Percentiles rank a stretch among this genome's conserved stretches.
Evolutionary conservation across 2,888 invertebrate genomes (phyloP).

Genomic region (Crepidodera aurea): DNA sequence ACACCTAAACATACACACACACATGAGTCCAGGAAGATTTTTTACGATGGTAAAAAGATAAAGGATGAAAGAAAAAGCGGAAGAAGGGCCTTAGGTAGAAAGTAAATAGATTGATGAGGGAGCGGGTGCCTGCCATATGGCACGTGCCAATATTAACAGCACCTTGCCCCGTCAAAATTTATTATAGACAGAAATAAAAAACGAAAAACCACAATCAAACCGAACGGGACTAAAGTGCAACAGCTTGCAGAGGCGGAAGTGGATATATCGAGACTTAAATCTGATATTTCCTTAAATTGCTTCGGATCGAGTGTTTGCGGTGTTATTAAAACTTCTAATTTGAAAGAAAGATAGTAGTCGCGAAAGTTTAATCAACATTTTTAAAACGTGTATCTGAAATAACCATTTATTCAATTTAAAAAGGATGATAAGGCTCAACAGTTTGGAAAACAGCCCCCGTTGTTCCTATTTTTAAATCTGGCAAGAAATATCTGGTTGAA

Average conservation of each 20-base stretch:
- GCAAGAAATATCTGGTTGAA: too few species aligned
- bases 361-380: too few species aligned
- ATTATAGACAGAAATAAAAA: conserved; percentile 29
- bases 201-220: conserved; percentile 30
- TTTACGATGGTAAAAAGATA: conserved; percentile 30
- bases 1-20: conserved; percentile 29
- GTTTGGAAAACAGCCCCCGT: too few species aligned
- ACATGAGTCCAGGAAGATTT: conserved; percentile 28
- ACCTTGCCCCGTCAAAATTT: conserved; percentile 32
- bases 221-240: conserved; percentile 41
- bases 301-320: background rate
- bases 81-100: conserved; percentile 36
- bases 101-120: conserved; percentile 23
- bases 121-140: conserved; percentile 31
- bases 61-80: conserved; percentile 36
- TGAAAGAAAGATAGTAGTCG: background rate
- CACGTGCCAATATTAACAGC: conserved; percentile 37
- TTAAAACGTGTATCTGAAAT: too few species aligned
- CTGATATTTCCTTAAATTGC: conserved; percentile 12
- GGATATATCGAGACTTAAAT: conserved; percentile 32
- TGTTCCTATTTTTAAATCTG: too few species aligned
- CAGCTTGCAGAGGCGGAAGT: conserved; percentile 44
- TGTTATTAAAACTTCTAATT: background rate
- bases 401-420: too few species aligned
- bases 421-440: too few species aligned